A percentile compares a stretch with the other conserved stretches of the same genome.
Conservation (phyloP, 2,113 vertebrate species). For the Rhineura floridana region DNA sequence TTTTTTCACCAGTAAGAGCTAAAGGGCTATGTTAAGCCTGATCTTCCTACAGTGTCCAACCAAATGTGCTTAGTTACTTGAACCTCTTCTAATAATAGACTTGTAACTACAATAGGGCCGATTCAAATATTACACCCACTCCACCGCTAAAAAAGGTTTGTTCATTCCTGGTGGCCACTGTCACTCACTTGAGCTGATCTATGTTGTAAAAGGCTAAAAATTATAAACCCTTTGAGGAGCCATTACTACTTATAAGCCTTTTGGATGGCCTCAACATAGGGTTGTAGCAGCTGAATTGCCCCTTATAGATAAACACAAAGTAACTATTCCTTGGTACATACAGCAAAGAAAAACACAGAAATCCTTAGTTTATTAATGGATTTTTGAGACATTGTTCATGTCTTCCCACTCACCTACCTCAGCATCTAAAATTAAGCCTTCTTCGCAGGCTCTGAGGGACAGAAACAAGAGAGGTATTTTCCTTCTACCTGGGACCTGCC, state of each 20-base stretch:
- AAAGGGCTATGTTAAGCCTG: neutral
- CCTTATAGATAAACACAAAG: neutral
- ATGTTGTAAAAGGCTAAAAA: neutral
- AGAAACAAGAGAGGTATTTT: neutral
- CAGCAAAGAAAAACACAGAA: neutral
- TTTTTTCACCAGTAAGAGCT: neutral
- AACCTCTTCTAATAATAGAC: neutral
- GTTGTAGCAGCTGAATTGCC: neutral
- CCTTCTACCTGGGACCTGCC: too few species aligned
- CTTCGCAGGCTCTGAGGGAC: neutral
- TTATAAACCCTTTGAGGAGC: neutral
- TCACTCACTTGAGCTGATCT: neutral
- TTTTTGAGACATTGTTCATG: neutral
- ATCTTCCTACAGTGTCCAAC: neutral
- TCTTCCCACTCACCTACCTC: neutral
- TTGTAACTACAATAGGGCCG: neutral
- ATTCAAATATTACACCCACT: neutral
- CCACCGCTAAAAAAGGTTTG: neutral
- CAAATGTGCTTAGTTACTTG: neutral
- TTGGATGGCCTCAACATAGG: neutral
- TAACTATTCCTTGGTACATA: neutral
- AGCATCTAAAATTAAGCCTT: neutral
- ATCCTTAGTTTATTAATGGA: neutral
- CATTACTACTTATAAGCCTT: neutral
- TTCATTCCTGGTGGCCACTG: too few species aligned